Percentiles rank a stretch among this genome's conserved stretches.
Evolutionary conservation across 1,140 invertebrate genomes (phyloP).

Genomic region (Hormaphis cornu): DNA sequence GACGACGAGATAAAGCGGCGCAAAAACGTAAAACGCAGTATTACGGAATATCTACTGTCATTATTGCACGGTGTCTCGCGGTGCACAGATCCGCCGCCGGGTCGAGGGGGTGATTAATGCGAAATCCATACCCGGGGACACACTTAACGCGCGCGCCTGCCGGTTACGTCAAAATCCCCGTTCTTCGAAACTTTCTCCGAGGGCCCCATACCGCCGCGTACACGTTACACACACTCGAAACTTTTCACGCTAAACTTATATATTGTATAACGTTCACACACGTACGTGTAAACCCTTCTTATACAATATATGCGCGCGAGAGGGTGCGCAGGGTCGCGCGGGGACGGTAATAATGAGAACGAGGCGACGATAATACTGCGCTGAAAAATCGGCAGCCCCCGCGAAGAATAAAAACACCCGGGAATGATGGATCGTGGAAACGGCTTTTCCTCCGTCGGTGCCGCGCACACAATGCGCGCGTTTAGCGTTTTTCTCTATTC

Average conservation of each 20-base stretch:
- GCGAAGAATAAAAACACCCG: not conserved
- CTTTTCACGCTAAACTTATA: constrained; percentile 20
- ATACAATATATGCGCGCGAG: not conserved
- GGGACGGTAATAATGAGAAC: not conserved
- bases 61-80: not conserved
- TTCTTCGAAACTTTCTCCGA: constrained; percentile 1
- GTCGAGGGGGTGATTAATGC: constrained; percentile 29
- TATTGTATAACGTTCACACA: not conserved
- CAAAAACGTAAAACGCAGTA: not conserved
- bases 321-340: not conserved
- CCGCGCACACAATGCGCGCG: not conserved
- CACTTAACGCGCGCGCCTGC: constrained; percentile 3
- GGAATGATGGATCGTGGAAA: constrained; percentile 26
- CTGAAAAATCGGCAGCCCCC: constrained; percentile 6
- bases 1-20: no score
- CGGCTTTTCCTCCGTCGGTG: not conserved
- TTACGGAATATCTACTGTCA: no score
- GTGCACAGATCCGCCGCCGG: not conserved
- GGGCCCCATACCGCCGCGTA: not conserved
- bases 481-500: no score
- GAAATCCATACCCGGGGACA: constrained; percentile 32
- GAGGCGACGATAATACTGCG: not conserved
- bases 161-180: constrained; percentile 23
- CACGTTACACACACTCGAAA: constrained; percentile 16
- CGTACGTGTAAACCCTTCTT: not conserved